These are phyloP conservation scores for Eretmochelys imbricata DNA, from an alignment of 2,113 vertebrate species.

Conservation along the genomic window DNA sequence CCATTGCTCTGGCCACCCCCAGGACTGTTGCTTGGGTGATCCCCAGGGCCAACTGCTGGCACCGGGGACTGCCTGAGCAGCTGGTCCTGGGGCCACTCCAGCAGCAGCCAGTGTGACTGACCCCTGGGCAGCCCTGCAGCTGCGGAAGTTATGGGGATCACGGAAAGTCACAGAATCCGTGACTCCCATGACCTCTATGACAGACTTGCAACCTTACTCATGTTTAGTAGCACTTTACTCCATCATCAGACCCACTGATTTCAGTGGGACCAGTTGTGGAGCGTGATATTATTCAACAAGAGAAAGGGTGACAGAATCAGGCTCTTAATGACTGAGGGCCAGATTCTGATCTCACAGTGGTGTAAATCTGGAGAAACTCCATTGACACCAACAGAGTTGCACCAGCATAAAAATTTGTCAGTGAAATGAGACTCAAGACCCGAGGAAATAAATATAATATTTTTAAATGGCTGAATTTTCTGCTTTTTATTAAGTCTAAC, in stretches of 20 bases:
- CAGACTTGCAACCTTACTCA: background rate
- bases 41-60: too few relatives aligned
- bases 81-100: too few relatives aligned
- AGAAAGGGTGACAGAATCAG: background rate
- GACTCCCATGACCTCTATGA: too few relatives aligned
- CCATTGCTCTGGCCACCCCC: too few relatives aligned
- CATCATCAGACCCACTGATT: background rate
- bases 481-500: background rate
- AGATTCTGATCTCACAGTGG: background rate
- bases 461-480: background rate
- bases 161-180: too few relatives aligned
- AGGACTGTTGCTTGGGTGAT: too few relatives aligned
- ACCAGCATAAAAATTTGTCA: background rate
- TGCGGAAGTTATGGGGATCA: too few relatives aligned
- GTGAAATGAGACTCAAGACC: background rate
- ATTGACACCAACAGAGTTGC: background rate
- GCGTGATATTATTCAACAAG: background rate
- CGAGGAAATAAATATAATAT: background rate
- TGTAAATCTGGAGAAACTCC: background rate
- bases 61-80: too few relatives aligned
- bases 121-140: too few relatives aligned
- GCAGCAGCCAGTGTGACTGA: too few relatives aligned
- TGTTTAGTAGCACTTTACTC: background rate
- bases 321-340: background rate
- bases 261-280: background rate